phyloP scores from a whole-genome alignment of 2,888 invertebrate genomes.

The Mimas tiliae region DNA sequence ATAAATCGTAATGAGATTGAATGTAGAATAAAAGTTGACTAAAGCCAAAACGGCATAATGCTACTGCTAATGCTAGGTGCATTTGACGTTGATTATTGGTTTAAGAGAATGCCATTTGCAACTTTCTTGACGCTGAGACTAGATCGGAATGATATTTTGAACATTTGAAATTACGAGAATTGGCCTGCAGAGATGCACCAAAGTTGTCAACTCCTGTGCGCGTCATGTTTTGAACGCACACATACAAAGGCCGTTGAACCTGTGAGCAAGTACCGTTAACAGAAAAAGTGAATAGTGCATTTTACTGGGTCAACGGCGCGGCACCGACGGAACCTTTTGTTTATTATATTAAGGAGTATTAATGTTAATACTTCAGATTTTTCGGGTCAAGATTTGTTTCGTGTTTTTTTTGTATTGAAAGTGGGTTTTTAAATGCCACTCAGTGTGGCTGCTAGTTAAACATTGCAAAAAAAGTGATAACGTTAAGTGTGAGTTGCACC shows the following conservation, averaged over 20 bases:
- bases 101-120: no score
- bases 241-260: constrained; percentile 50
- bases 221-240: constrained; percentile 42
- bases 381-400: constrained; percentile 28
- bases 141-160: no score
- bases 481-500: no score
- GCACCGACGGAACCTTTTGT: constrained; percentile 4
- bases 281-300: constrained; percentile 39
- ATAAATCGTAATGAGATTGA: no score
- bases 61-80: no score
- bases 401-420: neutral
- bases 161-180: no score
- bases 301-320: constrained; percentile 20
- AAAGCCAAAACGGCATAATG: no score
- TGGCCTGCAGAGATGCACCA: no score
- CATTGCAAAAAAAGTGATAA: neutral
- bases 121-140: no score
- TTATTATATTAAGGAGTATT: constrained; percentile 8
- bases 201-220: constrained; percentile 60
- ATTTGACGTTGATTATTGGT: no score
- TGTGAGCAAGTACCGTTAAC: constrained; percentile 77
- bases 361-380: constrained; percentile 33
- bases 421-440: neutral
- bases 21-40: no score
- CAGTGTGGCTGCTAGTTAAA: neutral